phyloP scores from a whole-genome alignment of 2,113 vertebrate species.

The Pungitius pungitius region DNA sequence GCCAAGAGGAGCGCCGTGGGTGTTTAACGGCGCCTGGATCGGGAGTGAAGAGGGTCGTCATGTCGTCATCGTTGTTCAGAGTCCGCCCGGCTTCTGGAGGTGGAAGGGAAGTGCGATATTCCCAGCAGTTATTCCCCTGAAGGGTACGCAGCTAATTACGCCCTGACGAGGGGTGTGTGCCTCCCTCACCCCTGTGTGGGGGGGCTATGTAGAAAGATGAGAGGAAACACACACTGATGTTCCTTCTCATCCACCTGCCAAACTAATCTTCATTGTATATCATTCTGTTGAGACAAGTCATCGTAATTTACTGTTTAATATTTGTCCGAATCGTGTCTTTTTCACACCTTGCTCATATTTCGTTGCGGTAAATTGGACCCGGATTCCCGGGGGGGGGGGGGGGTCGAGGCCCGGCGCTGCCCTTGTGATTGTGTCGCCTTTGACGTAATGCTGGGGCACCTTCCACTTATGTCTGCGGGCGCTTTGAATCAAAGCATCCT shows the following conservation, averaged over 20 bases:
- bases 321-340: background rate
- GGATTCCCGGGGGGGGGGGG: too few species aligned
- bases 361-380: too few species aligned
- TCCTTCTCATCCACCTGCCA: background rate
- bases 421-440: background rate
- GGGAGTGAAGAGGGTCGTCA: background rate
- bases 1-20: slow-evolving; percentile 24
- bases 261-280: background rate
- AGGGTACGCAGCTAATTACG: slow-evolving; percentile 5
- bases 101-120: slow-evolving; percentile 10
- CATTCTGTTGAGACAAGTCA: background rate
- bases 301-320: background rate
- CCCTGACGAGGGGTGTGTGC: background rate
- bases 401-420: background rate
- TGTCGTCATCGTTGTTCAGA: background rate
- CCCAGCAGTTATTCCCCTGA: slow-evolving; percentile 18
- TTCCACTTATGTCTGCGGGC: slow-evolving; percentile 21
- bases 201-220: background rate
- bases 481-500: slow-evolving; percentile 44
- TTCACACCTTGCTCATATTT: too few species aligned
- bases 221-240: background rate
- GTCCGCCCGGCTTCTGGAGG: background rate
- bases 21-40: slow-evolving; percentile 38
- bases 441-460: background rate
- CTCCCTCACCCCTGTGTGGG: background rate